Base-by-base conservation (phyloP, 2,797 vertebrate genomes). In the Apodemus agrarius region DNA sequence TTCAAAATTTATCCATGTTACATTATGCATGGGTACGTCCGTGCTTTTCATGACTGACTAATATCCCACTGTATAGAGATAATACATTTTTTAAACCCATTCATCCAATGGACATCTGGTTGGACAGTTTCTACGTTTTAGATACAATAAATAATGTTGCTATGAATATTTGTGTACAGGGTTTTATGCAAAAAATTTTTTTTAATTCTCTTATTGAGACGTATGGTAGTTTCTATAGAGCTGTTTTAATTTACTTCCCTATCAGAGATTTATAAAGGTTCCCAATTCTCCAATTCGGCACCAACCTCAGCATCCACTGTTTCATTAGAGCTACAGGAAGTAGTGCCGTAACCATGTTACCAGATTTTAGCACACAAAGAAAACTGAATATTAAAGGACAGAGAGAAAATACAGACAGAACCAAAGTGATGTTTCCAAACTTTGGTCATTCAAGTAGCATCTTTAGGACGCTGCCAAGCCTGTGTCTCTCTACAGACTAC, bases 141-240 rank as follows among this genome's bases (percentile, higher is more conserved):
- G 5, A n/a, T 22, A 54, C 34, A 26, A 82, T 82, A 59, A 43
- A 86, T 43, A 94, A 91, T 0, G 8, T 40, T 0, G 16, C 43
- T 40, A 1, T 79, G 16, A 74, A 31, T 43, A 84, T 40, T 91
- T 24, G 1, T 19, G 17, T 52, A 10, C 14, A 54, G 6, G 34
- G 79, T 94, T 90, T 89, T 59, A 67, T 11, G 6, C 37, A 76
- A 84, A 69, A 1, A 22, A 7, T 61, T 43, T 92, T 75, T 82
- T 92, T 75, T 82, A 59, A 0, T 94, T 89, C 59, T 94, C 83
- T 88, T 43, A 83, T 43, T 88, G 82, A 90, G 59, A 74, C 86
- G 65, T 3, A 29, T 16, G 43, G 46, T 40, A 80, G 1, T 69
- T 69, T 89, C 80, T 54, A 24, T 69, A n/a, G 14, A 74, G n/a